Conservation (phyloP, 2,113 vertebrate species). For the Macquaria australasica region DNA sequence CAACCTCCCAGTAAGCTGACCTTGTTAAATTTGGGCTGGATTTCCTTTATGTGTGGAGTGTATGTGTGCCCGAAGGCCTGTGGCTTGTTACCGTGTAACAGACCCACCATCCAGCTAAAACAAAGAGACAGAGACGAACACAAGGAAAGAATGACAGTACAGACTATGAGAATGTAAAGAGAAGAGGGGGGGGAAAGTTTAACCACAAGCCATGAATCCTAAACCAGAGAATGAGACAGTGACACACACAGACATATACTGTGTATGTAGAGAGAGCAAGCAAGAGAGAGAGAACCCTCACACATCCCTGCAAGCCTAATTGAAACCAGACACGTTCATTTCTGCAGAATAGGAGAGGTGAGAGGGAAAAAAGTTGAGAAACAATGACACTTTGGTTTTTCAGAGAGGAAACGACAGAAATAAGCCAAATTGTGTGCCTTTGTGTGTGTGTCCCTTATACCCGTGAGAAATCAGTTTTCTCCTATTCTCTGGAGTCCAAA, state of each 20-base stretch:
- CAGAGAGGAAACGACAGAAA: no score
- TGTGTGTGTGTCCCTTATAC: slow-evolving; percentile 12
- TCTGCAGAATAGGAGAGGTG: slow-evolving; percentile 26
- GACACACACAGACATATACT: slow-evolving; percentile 16
- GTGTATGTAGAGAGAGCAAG: slow-evolving; percentile 15
- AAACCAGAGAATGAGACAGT: slow-evolving; percentile 13
- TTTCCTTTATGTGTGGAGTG: slow-evolving; percentile 10
- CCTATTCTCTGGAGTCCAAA: neutral
- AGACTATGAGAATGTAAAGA: slow-evolving; percentile 16
- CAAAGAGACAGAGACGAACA: neutral
- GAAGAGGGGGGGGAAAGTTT: neutral
- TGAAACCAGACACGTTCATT: slow-evolving; percentile 69
- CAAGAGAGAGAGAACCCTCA: slow-evolving; percentile 31
- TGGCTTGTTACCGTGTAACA: slow-evolving; percentile 24
- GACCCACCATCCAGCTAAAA: neutral
- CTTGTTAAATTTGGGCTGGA: slow-evolving; percentile 42
- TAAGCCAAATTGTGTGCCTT: neutral
- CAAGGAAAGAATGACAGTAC: slow-evolving; percentile 36
- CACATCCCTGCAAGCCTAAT: slow-evolving; percentile 69
- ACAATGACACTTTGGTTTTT: slow-evolving; percentile 27
- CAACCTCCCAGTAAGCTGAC: slow-evolving; percentile 17
- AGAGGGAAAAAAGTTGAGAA: neutral
- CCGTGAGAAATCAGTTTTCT: neutral
- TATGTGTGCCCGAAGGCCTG: slow-evolving; percentile 31
- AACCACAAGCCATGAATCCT: slow-evolving; percentile 9